Evolutionary conservation across 2,797 vertebrate species (phyloP).

Genomic region (Microctenopoma lineatum): DNA sequence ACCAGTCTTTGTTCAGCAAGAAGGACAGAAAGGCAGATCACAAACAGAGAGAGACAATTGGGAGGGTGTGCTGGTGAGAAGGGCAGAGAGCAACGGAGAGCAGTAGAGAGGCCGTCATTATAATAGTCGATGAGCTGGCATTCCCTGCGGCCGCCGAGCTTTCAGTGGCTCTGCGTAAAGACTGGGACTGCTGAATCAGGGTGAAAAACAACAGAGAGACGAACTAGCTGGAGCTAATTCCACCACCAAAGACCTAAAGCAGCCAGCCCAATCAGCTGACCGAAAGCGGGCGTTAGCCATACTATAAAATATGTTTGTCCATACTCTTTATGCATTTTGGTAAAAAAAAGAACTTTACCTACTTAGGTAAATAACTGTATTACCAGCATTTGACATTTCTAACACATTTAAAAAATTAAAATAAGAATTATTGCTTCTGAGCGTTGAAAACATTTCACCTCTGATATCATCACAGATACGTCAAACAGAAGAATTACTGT

Average conservation of each 20-base stretch:
- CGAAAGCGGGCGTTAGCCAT: slow-evolving; percentile 14
- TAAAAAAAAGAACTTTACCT: no score
- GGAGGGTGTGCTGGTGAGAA: slow-evolving; percentile 50
- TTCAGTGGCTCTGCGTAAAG: slow-evolving; percentile 77
- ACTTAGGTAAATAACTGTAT: no score
- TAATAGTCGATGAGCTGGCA: slow-evolving; percentile 87
- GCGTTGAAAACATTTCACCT: not conserved
- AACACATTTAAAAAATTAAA: not conserved
- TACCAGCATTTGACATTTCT: no score
- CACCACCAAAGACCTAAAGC: slow-evolving; percentile 61
- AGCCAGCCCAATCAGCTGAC: slow-evolving; percentile 48
- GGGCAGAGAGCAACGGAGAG: slow-evolving; percentile 54
- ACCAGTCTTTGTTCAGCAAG: slow-evolving; percentile 55
- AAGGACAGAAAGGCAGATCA: slow-evolving; percentile 55
- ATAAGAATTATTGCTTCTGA: not conserved
- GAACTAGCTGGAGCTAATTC: slow-evolving; percentile 69
- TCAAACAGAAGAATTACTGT: not conserved
- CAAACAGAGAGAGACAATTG: slow-evolving; percentile 57
- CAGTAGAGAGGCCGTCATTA: slow-evolving; percentile 70
- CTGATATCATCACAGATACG: not conserved
- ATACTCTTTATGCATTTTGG: not conserved
- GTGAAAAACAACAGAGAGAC: slow-evolving; percentile 77
- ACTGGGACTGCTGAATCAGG: slow-evolving; percentile 84
- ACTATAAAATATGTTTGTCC: slow-evolving; percentile 3
- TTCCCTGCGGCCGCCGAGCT: slow-evolving; percentile 81